phyloP scores from a whole-genome alignment of 2,797 vertebrate genomes.

The Florisuga fusca region DNA sequence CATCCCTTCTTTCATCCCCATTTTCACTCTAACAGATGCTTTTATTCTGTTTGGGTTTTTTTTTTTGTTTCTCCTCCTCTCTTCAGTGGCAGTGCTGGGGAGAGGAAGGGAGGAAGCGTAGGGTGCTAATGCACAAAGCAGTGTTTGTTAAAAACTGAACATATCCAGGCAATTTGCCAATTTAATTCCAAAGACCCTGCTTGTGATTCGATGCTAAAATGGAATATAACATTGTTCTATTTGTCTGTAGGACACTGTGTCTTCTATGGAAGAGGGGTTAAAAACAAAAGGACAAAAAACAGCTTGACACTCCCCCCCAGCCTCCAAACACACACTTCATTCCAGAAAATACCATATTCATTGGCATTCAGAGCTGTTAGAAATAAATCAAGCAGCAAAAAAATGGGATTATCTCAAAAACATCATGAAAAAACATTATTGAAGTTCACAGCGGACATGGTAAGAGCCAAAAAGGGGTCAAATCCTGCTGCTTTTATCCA shows the following conservation, averaged over 20 bases:
- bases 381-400: constrained; percentile 56
- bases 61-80: constrained; percentile 62
- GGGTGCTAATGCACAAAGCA: constrained; percentile 87
- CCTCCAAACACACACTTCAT: constrained; percentile 58
- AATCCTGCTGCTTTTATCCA: not conserved
- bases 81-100: constrained; percentile 52
- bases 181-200: constrained; percentile 81
- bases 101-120: constrained; percentile 50
- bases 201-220: constrained; percentile 77
- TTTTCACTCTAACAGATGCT: constrained; percentile 82
- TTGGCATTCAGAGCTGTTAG: constrained; percentile 56
- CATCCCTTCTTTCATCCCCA: constrained; percentile 42
- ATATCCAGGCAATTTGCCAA: constrained; percentile 87
- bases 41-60: constrained; percentile 85
- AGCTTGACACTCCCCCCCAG: constrained; percentile 51
- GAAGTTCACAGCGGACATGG: not conserved
- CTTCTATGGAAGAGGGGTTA: constrained; percentile 64
- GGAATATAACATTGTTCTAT: constrained; percentile 79
- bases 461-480: not conserved
- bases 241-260: constrained; percentile 80
- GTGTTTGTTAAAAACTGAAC: constrained; percentile 91
- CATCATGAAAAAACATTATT: constrained; percentile 10
- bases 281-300: constrained; percentile 70
- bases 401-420: constrained; percentile 33
- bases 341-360: constrained; percentile 66